Evolutionary conservation across 2,888 invertebrate genomes (phyloP), one percentile per base, ranked within the genome.

Genomic region (Rhagophthalmus giganteus): DNA sequence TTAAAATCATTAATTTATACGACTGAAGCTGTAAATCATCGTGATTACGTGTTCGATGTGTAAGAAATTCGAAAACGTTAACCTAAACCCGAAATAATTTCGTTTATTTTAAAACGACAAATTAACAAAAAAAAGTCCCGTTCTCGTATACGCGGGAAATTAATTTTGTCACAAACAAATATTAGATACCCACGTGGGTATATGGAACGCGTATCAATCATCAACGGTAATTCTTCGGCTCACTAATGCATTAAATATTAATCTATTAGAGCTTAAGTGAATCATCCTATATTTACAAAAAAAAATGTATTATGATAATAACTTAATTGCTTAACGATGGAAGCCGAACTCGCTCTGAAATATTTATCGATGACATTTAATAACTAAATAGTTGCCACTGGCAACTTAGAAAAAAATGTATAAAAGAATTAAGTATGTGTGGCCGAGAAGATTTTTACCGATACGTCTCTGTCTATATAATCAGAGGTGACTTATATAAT

Each of bases 401-500:
- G 33, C 33, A 38, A 37, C 8, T 13, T 38, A 13, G 14, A 15
- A 27, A 14, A 8, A 9, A 26, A 14, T 9, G 12, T 31, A 37
- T 20, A 30, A 35, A 35, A 12, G n/a, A 35, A 30, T 9, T 11
- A 27, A 14, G 9, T 25, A 12, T 32, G 25, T 31, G 39, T 33
- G 39, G 39, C 12, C 39, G 20, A 25, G 15, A n/a, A 50, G 32
- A 42, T 37, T 39, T 44, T 42, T 26, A 27, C 34, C 12, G 28
- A 40, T 51, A 27, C 40, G 46, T 26, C 31, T 25, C 39, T 51
- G 45, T 14, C 39, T 35, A 46, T 35, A 35, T 40, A 45, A 51
- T 51, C 45, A 46, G 28, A 51, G 35, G 14, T 30, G 49, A 41
- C 35, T 39, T 35, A 51, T 56, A 56, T 56, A 56, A 56, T 53